Conservation (phyloP, 2,113 vertebrate genomes). For the Syrmaticus mikado region DNA sequence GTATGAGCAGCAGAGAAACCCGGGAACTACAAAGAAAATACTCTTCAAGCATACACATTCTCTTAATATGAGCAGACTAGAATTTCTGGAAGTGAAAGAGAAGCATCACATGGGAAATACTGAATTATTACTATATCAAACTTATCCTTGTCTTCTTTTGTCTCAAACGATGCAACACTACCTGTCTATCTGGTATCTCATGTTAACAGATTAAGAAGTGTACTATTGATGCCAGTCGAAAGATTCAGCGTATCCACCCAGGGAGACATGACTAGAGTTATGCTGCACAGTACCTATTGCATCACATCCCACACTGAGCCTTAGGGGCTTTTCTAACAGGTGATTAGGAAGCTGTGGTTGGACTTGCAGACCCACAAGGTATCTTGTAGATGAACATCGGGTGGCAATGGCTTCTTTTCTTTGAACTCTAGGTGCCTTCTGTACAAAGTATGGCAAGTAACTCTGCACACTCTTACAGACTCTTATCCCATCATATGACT, state of each 20-base stretch:
- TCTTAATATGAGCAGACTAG: background rate
- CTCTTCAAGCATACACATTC: background rate
- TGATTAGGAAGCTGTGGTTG: background rate
- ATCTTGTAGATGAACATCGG: background rate
- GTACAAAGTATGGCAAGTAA: background rate
- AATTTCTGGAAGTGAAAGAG: background rate
- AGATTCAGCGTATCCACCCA: background rate
- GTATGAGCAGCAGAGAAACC: background rate
- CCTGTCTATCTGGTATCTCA: background rate
- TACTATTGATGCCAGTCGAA: background rate
- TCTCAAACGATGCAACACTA: background rate
- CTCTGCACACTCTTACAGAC: rapidly evolving
- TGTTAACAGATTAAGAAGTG: background rate
- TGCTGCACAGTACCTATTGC: rapidly evolving
- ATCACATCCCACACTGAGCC: background rate
- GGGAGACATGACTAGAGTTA: background rate
- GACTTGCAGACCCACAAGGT: background rate
- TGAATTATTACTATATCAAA: background rate
- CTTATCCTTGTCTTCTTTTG: background rate
- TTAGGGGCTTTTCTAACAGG: background rate
- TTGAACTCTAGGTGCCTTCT: background rate
- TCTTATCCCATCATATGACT: background rate
- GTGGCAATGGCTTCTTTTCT: background rate
- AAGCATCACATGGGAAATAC: background rate
- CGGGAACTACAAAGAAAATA: background rate